Percentiles rank a stretch among this genome's conserved stretches.
Conservation (phyloP, 2,888 invertebrate species). For the Ectemnius continuus region DNA sequence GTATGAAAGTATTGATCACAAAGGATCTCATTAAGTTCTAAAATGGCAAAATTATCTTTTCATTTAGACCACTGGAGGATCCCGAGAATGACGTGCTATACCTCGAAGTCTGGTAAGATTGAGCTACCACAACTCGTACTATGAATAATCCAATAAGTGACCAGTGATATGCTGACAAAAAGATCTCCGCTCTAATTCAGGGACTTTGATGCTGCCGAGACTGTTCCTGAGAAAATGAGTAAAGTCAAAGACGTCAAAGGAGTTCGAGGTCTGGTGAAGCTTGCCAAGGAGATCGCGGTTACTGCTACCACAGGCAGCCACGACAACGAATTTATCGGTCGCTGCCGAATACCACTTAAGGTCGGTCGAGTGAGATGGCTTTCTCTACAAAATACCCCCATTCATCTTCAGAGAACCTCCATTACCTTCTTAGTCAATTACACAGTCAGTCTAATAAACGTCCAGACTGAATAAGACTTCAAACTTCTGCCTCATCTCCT, state of each 20-base stretch:
- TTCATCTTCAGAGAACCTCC: no score
- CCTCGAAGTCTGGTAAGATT: constrained; percentile 88
- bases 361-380: constrained; percentile 77
- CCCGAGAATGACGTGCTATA: constrained; percentile 86
- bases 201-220: constrained; percentile 95
- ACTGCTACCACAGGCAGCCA: constrained; percentile 97
- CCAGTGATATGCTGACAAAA: not conserved
- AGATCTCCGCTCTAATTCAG: constrained; percentile 69
- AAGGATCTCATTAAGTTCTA: no score
- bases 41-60: no score
- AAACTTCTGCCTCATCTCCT: not conserved
- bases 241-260: constrained; percentile 92
- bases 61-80: constrained; percentile 85
- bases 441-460: no score
- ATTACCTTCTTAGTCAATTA: no score
- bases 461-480: not conserved
- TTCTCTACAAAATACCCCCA: no score
- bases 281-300: constrained; percentile 93
- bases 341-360: constrained; percentile 90
- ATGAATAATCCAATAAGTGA: not conserved
- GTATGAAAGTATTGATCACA: no score
- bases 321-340: constrained; percentile 97
- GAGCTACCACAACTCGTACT: not conserved
- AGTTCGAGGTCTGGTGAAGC: constrained; percentile 88
- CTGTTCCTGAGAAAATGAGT: constrained; percentile 91